These are phyloP conservation scores for Syngnathus typhle DNA, from an alignment of 2,113 vertebrate species.

Conservation along the genomic window DNA sequence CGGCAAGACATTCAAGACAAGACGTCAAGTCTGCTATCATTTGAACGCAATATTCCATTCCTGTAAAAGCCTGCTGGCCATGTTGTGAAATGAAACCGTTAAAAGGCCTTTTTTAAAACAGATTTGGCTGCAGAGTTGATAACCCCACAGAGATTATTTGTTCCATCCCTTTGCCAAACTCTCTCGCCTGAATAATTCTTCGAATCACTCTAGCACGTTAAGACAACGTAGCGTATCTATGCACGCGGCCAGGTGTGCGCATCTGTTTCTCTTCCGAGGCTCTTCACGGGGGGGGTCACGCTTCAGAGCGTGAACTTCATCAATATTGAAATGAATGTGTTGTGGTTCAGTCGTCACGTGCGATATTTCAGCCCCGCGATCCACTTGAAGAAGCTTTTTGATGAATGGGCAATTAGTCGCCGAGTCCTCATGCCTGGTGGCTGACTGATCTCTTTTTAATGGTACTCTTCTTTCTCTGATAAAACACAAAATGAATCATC, in stretches of 20 bases:
- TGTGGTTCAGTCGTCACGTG: conserved; percentile 63
- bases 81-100: conserved; percentile 45
- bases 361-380: conserved; percentile 59
- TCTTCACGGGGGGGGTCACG: conserved; percentile 8
- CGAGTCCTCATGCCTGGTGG: conserved; percentile 63
- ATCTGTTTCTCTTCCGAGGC: conserved; percentile 3
- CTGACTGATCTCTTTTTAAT: conserved; percentile 76
- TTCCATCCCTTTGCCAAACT: conserved; percentile 9
- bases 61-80: conserved; percentile 37
- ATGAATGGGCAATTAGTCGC: conserved; percentile 74
- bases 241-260: conserved; percentile 34
- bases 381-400: conserved; percentile 68
- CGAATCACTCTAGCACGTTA: conserved; percentile 1
- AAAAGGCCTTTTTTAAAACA: conserved; percentile 42
- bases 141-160: conserved; percentile 20
- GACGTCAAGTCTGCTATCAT: conserved; percentile 19
- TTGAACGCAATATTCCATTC: conserved; percentile 27
- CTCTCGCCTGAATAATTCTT: background rate
- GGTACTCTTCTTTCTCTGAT: conserved; percentile 72
- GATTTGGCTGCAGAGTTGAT: conserved; percentile 46
- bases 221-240: background rate
- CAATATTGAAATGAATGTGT: conserved; percentile 64
- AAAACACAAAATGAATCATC: conserved; percentile 74
- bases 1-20: conserved; percentile 39
- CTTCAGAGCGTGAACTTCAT: conserved; percentile 52